Evolutionary conservation across 2,797 vertebrate genomes (phyloP).

Genomic region (Sebastes variabilis): DNA sequence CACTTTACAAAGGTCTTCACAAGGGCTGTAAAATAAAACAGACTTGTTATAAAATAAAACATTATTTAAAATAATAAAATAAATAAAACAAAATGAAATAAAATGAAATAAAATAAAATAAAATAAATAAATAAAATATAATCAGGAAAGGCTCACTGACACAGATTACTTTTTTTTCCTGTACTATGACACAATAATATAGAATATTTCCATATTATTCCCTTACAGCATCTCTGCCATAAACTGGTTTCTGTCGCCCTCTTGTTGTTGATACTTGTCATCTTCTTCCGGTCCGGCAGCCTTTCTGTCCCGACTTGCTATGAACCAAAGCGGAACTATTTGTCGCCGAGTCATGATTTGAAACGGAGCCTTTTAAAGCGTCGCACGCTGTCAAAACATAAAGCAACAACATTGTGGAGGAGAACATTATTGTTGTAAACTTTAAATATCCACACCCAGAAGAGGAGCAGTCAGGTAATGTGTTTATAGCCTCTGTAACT

Average conservation of each 20-base stretch:
- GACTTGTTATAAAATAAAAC: no score
- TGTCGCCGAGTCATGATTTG: not conserved
- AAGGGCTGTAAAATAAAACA: no score
- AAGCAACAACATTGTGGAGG: not conserved
- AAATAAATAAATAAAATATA: no score
- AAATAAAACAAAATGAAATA: no score
- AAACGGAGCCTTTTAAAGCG: slow-evolving; percentile 24
- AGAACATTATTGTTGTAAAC: not conserved
- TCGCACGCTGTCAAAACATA: slow-evolving; percentile 21
- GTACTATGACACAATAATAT: not conserved
- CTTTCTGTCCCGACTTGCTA: not conserved
- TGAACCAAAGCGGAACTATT: slow-evolving; percentile 53
- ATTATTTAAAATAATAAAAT: no score
- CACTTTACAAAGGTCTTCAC: no score
- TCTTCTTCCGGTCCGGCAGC: not conserved
- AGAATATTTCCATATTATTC: not conserved
- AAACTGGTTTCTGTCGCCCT: slow-evolving; percentile 3
- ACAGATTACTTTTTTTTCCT: not conserved
- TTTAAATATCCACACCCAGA: not conserved
- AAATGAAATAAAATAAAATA: no score
- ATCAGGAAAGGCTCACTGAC: no score
- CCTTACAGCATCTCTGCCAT: not conserved
- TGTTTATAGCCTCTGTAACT: not conserved
- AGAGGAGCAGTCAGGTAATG: not conserved
- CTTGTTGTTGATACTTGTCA: slow-evolving; percentile 22